Base-by-base conservation (phyloP, 1,140 invertebrate genomes). In the Platorchestia sp. region DNA sequence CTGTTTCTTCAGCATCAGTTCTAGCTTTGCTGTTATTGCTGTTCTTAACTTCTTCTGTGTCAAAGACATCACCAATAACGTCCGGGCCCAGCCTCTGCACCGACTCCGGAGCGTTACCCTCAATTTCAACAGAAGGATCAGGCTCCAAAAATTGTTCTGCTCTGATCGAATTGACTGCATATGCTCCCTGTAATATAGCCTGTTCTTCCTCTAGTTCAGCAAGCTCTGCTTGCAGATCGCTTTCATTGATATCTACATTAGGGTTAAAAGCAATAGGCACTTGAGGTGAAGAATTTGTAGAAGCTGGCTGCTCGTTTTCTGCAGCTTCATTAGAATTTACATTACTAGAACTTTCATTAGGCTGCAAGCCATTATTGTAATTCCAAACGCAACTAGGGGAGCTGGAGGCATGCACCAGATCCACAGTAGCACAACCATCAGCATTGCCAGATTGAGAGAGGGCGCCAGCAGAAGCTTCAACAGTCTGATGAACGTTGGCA, bases 221-320 rank as follows among this genome's bases (percentile, higher is more conserved):
- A 86, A 98, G 97, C 97, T 98, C 98, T 75, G 97, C 97, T 90
- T 97, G 97, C n/a, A 98, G 96, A 96, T 98, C 97, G 87, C 97
- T 97, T 95, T 98, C 98, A 75, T 97, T 97, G 86, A 98, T 96
- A 96, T 98, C 97, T 42, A 95, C 43, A 89, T 95, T 87, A 87
- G 95, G 95, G 43, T 87, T 95, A 95, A 96, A 96, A 44, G 59
- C 95, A 51, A 96, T 40, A 43, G 96, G 96, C 45, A 93, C 95
- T n/a, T 59, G 43, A 45, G 95, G 95, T 90, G 95, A 45, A 90
- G 47, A 40, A 36, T 89, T 95, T 42, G 27, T 45, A 40, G 51
- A 43, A 45, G 16, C n/a, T 43, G 47, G 0, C 14, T n/a, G 95
- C 42, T 95, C 43, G 40, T 16, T 19, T 95, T 95, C 59, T 27